Base-by-base conservation (phyloP, 2,113 vertebrate genomes). In the Mungos mungo region DNA sequence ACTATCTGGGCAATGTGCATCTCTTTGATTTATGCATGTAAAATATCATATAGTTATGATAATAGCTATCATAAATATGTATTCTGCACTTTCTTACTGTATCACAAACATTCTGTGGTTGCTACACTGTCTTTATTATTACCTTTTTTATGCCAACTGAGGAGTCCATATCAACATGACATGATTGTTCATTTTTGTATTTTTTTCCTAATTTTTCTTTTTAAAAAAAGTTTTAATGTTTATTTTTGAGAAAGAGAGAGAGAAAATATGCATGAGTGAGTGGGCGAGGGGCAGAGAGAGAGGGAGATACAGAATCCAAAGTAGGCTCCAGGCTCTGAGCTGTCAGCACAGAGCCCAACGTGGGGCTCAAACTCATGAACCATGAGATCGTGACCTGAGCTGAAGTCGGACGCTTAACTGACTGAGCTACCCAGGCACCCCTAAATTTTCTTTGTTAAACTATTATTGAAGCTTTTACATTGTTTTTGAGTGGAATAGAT, bases 401-500 rank as follows among this genome's bases (percentile, higher is more conserved):
- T 9, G 0, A 60, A 23, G 57, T 60, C 21, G 57, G 57, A 60
- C 21, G 2, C 21, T 60, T 18, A 60, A 60, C 57, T 0, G 2
- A 57, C 19, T 19, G 57, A 60, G 57, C 57, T 21, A 60, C 21
- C 57, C 57, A 60, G 57, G 21, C 21, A 3, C 57, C 57, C 47
- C 54, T 84, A 50, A 69, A 63, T 89, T 98, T 97, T 93, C 76
- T 94, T 94, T 92, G 92, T 93, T 95, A 91, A 93, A 76, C 66
- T 72, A 93, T 60, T 74, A 65, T 68, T 93, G 68, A 98, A 93
- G 45, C 13, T 65, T 96, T 84, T 60, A 77, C 47, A 71, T 96
- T 71, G 33, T 77, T 86, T 86, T 90, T 72, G n/a, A 95, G 92
- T 31, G 76, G 18, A 65, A 47, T 16, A 27, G 47, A 85, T 76